Conservation (phyloP, 2,113 vertebrate species). For the Halcyon malimbica region DNA sequence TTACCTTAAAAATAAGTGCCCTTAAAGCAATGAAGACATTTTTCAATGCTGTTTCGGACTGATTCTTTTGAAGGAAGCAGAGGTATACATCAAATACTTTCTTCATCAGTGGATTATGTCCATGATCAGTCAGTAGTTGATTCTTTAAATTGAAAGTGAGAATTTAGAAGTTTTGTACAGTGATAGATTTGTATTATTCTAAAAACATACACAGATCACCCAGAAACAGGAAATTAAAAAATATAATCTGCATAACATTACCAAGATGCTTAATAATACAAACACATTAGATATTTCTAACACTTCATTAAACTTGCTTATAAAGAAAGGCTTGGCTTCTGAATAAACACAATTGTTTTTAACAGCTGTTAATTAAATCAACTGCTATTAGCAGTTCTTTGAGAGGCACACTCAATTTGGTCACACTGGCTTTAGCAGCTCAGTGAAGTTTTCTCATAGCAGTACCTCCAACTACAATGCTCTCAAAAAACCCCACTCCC, state of each 20-base stretch:
- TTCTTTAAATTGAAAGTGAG: constrained; percentile 76
- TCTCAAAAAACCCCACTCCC: neutral
- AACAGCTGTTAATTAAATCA: neutral
- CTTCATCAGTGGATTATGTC: constrained; percentile 98
- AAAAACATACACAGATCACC: neutral
- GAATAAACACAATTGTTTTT: neutral
- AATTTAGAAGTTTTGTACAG: neutral
- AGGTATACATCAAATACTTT: constrained; percentile 97
- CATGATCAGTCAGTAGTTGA: constrained; percentile 91
- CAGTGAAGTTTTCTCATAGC: neutral
- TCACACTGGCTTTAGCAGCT: neutral
- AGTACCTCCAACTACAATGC: neutral
- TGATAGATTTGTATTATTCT: neutral
- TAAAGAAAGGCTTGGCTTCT: neutral
- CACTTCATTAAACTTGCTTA: neutral
- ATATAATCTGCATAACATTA: neutral
- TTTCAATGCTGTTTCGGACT: constrained; percentile 94
- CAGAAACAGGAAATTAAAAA: neutral
- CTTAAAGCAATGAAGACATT: constrained; percentile 94
- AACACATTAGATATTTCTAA: neutral
- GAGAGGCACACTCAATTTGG: neutral
- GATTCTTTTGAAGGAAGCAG: constrained; percentile 96
- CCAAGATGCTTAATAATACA: neutral
- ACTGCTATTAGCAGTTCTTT: neutral
- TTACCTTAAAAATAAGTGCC: constrained; percentile 95